phyloP scores from a whole-genome alignment of 2,797 vertebrate genomes.

The Trichosurus vulpecula region DNA sequence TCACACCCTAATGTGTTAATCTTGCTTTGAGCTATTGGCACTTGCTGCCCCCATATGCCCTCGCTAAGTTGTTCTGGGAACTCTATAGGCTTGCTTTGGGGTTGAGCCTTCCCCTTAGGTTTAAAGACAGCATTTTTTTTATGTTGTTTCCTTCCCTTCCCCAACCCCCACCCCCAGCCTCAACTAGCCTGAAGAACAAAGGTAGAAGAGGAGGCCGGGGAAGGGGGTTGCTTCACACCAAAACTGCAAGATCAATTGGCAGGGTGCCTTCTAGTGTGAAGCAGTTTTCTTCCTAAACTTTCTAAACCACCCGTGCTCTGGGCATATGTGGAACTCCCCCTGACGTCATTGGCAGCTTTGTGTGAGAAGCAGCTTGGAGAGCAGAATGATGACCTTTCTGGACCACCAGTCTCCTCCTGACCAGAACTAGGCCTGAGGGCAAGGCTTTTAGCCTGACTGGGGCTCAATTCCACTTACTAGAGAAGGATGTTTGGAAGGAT shows the following conservation, averaged over 20 bases:
- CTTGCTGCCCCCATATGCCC: not conserved
- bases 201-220: not conserved
- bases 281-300: not conserved
- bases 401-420: not conserved
- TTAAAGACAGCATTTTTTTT: not conserved
- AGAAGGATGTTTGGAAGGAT: slow-evolving; percentile 19
- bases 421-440: not conserved
- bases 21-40: not conserved
- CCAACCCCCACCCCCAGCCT: not conserved
- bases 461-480: not conserved
- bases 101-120: not conserved
- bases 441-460: not conserved
- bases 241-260: not conserved
- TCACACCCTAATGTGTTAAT: slow-evolving; percentile 3
- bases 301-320: not conserved
- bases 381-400: not conserved
- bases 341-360: not conserved
- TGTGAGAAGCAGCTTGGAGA: not conserved
- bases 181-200: not conserved
- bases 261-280: not conserved
- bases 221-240: not conserved
- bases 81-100: not conserved
- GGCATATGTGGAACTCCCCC: not conserved
- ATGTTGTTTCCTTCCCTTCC: slow-evolving; percentile 14
- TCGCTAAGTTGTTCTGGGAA: not conserved